These are phyloP conservation scores for Bombus affinis DNA, from an alignment of 1,140 invertebrate genomes.

Conservation along the genomic window DNA sequence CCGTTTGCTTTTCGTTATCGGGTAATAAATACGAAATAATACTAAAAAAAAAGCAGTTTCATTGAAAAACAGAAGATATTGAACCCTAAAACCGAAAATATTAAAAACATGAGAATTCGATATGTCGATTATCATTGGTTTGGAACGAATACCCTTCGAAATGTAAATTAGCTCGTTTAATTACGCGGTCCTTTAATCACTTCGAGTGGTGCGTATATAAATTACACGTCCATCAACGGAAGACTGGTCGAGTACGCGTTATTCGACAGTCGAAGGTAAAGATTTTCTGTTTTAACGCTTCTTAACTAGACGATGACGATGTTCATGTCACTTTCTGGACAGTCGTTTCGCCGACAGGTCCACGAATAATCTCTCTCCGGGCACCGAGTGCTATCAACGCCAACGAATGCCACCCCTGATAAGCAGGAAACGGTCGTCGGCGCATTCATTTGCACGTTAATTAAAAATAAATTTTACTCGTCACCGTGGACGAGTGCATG, in stretches of 20 bases:
- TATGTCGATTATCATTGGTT: neutral
- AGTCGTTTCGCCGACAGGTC: conserved; percentile 48
- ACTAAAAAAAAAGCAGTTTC: too few species aligned
- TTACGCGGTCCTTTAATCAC: neutral
- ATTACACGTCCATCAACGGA: conserved; percentile 23
- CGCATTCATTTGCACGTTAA: conserved; percentile 71
- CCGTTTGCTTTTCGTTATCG: too few species aligned
- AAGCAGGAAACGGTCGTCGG: conserved; percentile 56
- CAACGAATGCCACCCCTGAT: conserved; percentile 56
- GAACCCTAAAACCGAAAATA: neutral
- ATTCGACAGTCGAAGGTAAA: neutral
- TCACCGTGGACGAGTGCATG: neutral
- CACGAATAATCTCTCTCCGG: conserved; percentile 49
- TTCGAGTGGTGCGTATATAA: neutral
- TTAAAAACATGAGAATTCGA: neutral
- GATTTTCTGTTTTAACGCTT: conserved; percentile 31
- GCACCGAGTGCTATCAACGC: conserved; percentile 52
- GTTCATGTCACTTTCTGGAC: conserved; percentile 43
- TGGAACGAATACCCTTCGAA: neutral
- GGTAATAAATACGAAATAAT: too few species aligned
- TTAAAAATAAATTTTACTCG: conserved; percentile 70
- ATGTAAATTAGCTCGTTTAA: conserved; percentile 1
- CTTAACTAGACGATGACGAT: conserved; percentile 32
- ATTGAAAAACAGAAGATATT: neutral
- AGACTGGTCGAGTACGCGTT: neutral